These are phyloP conservation scores for Acleris laterana DNA, from an alignment of 2,888 invertebrate species.

Conservation along the genomic window DNA sequence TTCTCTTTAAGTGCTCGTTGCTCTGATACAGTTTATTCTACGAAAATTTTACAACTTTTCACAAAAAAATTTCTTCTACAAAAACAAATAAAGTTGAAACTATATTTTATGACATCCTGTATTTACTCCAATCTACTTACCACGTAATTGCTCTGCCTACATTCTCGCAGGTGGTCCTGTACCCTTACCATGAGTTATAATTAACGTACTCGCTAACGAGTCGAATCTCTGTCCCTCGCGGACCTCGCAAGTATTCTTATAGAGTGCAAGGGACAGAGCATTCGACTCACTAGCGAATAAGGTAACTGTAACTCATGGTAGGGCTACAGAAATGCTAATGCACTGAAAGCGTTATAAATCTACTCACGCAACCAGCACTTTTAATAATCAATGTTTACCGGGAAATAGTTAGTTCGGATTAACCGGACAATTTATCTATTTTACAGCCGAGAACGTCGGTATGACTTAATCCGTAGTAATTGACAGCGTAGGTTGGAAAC, in stretches of 20 bases:
- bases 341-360: conserved; percentile 62
- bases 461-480: conserved; percentile 34
- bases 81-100: too few species aligned
- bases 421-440: conserved; percentile 38
- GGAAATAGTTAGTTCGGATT: conserved; percentile 42
- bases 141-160: conserved; percentile 51
- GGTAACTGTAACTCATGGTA: too few species aligned
- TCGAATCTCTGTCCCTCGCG: too few species aligned
- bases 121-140: background rate
- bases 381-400: conserved; percentile 59
- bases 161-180: conserved; percentile 71
- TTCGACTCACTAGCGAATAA: too few species aligned
- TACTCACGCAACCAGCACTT: conserved; percentile 53
- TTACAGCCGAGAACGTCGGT: conserved; percentile 19
- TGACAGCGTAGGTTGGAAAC: conserved; percentile 26
- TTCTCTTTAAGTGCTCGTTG: too few species aligned
- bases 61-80: too few species aligned
- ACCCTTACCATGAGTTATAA: too few species aligned
- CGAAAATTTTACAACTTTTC: too few species aligned
- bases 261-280: too few species aligned
- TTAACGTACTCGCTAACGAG: too few species aligned
- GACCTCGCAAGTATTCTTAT: too few species aligned
- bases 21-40: too few species aligned
- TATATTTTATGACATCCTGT: background rate
- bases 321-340: conserved; percentile 66